Evolutionary conservation across 2,888 invertebrate genomes (phyloP).

Genomic region (Mycalesis mineus): DNA sequence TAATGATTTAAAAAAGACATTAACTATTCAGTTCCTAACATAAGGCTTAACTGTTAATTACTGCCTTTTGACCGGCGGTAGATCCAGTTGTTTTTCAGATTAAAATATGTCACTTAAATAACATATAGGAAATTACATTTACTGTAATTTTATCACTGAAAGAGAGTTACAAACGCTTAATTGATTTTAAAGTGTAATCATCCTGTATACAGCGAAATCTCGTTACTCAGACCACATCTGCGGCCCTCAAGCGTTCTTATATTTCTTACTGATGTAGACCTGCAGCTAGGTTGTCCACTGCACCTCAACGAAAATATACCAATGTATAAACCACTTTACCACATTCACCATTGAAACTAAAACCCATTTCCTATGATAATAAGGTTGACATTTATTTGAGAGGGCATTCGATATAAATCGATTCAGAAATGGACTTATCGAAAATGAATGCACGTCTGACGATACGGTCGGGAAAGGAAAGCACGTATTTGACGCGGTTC

Average conservation of each 20-base stretch:
- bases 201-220: slow-evolving; percentile 48
- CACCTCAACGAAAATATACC: slow-evolving; percentile 51
- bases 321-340: slow-evolving; percentile 39
- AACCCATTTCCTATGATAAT: slow-evolving; percentile 19
- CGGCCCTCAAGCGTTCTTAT: slow-evolving; percentile 49
- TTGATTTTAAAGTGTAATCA: slow-evolving; percentile 26
- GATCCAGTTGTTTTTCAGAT: too few species aligned
- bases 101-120: too few species aligned
- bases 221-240: slow-evolving; percentile 64
- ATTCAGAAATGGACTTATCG: slow-evolving; percentile 47
- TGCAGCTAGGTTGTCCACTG: slow-evolving; percentile 41
- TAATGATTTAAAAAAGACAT: too few species aligned
- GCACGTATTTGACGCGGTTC: slow-evolving; percentile 75
- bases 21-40: too few species aligned
- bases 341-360: slow-evolving; percentile 29
- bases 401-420: slow-evolving; percentile 33
- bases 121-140: too few species aligned
- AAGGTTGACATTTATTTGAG: slow-evolving; percentile 31
- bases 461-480: slow-evolving; percentile 65
- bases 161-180: slow-evolving; percentile 1
- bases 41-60: too few species aligned
- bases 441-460: slow-evolving; percentile 73
- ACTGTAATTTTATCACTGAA: neutral
- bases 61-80: too few species aligned
- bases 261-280: slow-evolving; percentile 46